Conservation (phyloP, 2,797 vertebrate genomes). For the Rhinophrynus dorsalis region DNA sequence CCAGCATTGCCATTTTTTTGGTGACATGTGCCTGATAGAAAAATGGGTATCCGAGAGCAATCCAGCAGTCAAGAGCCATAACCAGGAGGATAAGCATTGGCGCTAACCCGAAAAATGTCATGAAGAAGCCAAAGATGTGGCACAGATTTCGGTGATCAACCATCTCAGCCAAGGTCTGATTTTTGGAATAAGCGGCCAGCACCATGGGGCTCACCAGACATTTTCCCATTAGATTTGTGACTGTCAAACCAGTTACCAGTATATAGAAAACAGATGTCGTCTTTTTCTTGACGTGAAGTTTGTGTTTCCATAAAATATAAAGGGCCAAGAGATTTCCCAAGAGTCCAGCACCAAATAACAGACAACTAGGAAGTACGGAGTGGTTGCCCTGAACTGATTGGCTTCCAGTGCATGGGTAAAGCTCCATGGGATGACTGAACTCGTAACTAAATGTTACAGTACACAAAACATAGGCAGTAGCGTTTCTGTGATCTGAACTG, state of each 20-base stretch:
- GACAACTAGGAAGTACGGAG: constrained; percentile 58
- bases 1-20: constrained; percentile 49
- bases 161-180: constrained; percentile 52
- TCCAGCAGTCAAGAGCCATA: constrained; percentile 75
- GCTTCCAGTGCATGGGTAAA: constrained; percentile 57
- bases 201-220: constrained; percentile 57
- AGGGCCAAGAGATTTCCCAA: constrained; percentile 69
- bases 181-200: constrained; percentile 54
- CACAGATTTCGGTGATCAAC: constrained; percentile 45
- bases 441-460: too few species aligned
- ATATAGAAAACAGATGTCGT: constrained; percentile 67
- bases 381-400: constrained; percentile 56
- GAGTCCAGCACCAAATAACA: constrained; percentile 66
- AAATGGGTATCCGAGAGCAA: constrained; percentile 69
- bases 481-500: too few species aligned
- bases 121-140: constrained; percentile 65
- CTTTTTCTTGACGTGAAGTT: constrained; percentile 46
- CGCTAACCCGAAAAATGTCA: constrained; percentile 75
- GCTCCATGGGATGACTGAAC: too few species aligned
- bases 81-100: constrained; percentile 70
- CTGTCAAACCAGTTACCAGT: constrained; percentile 65
- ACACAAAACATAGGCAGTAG: too few species aligned
- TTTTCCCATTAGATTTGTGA: constrained; percentile 73
- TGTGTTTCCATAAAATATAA: constrained; percentile 64
- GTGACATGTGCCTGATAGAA: constrained; percentile 66